Evolutionary conservation across 2,888 invertebrate species (phyloP).

Genomic region (Phlogophora meticulosa): DNA sequence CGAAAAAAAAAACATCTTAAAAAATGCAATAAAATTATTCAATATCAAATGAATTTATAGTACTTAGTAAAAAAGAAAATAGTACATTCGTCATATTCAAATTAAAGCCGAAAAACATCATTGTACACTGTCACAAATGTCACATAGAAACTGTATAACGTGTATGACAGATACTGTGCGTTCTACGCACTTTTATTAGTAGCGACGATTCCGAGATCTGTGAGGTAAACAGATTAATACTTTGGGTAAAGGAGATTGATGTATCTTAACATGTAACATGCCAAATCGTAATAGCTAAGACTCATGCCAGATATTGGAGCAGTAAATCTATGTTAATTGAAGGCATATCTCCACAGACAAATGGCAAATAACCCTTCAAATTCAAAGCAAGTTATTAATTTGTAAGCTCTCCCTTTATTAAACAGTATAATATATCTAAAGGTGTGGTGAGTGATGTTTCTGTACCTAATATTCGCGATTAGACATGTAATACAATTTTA

Average conservation of each 20-base stretch:
- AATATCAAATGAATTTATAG: too few species aligned
- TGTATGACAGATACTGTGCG: too few species aligned
- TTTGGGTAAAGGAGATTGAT: not conserved
- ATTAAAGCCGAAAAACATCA: too few species aligned
- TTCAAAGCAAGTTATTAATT: not conserved
- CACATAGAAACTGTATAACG: too few species aligned
- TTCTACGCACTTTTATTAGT: too few species aligned
- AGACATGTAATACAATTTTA: not conserved
- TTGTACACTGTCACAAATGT: too few species aligned
- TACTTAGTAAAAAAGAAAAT: too few species aligned
- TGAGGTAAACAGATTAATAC: not conserved
- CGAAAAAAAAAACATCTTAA: too few species aligned
- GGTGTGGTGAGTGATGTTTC: not conserved
- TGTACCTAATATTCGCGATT: not conserved
- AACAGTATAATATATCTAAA: not conserved
- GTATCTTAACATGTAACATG: constrained; percentile 16
- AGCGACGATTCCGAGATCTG: not conserved
- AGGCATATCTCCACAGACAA: constrained; percentile 1
- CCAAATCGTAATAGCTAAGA: constrained; percentile 2
- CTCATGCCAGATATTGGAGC: constrained; percentile 3
- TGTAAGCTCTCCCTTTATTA: not conserved
- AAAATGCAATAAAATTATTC: too few species aligned
- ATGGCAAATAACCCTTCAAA: constrained; percentile 1
- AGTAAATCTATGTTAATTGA: constrained; percentile 6
- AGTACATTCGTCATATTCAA: too few species aligned